A percentile compares a stretch with the other conserved stretches of the same genome.
phyloP scores from a whole-genome alignment of 2,113 vertebrate species.

The Cisticola juncidis region DNA sequence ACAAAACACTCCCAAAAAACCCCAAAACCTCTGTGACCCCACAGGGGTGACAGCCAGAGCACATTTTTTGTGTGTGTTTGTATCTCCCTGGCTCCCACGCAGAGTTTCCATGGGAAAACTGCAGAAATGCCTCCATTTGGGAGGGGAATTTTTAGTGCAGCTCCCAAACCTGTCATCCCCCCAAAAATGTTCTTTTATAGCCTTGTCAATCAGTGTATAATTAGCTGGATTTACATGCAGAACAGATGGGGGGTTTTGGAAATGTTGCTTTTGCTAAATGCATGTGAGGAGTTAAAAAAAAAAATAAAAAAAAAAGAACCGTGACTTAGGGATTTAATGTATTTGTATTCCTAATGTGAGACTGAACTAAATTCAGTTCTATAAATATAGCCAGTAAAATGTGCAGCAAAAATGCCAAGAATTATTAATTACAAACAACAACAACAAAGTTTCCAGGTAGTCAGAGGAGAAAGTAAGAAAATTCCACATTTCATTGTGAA shows the following conservation, averaged over 20 bases:
- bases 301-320: background rate
- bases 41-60: background rate
- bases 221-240: slow-evolving; percentile 57
- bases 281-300: background rate
- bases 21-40: background rate
- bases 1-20: background rate
- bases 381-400: background rate
- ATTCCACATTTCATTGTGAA: background rate
- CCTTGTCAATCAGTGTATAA: slow-evolving; percentile 65
- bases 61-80: background rate
- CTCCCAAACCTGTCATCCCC: slow-evolving; percentile 37
- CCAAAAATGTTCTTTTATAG: slow-evolving; percentile 46
- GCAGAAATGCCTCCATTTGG: slow-evolving; percentile 4
- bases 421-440: background rate
- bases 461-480: background rate
- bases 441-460: background rate
- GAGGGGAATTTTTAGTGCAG: slow-evolving; percentile 51
- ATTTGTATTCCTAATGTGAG: background rate
- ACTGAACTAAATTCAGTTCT: background rate
- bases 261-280: slow-evolving; percentile 36
- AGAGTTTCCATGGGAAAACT: slow-evolving; percentile 49
- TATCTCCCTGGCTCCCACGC: background rate
- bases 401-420: background rate
- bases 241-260: slow-evolving; percentile 67
- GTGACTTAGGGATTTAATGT: slow-evolving; percentile 43